Base-by-base conservation (phyloP, 2,888 invertebrate species). In the Odontothrips loti region DNA sequence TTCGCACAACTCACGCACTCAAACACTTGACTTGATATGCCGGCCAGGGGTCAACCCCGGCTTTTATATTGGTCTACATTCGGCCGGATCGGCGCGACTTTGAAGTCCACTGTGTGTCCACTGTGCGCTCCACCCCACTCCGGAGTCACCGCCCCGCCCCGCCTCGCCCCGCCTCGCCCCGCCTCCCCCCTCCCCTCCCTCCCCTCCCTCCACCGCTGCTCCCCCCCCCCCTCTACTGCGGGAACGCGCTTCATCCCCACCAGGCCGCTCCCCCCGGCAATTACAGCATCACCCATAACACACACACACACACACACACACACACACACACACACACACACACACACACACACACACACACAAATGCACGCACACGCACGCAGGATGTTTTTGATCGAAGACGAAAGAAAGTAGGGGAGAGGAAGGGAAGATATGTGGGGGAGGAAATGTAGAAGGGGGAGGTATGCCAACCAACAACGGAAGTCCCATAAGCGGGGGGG, bases 21-120 rank as follows among this genome's bases (percentile, higher is more conserved):
- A 75, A 27, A 75, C 68, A 75, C 68, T 75, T 75, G 68, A 75
- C 68, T 75, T 75, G 68, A 75, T 75, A 75, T 75, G 68, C 68
- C 68, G 68, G 68, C 68, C 68, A 75, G 68, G 68, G 68, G 68
- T 75, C 68, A 27, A 27, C 68, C 23, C 23, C 68, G 68, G 68
- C 68, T 75, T 75, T 75, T 75, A 75, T 75, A 75, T 75, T 23
- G 68, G 23, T 23, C 27, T 23, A 75, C 68, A 75, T 75, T 75
- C 68, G 68, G 68, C 68, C 68, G 68, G 23, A 75, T 75, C 68
- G 68, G 23, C 68, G 23, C 68, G 12, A 27, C 68, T 75, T 75
- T 75, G 27, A 75, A 75, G 68, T 75, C 68, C 68, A 23, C 68
- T 68, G 23, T 17, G 58, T 23, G 68, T 68, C 68, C 68, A 27